phyloP scores from a whole-genome alignment of 2,888 invertebrate species.

The Gastracanthus pulcherrimus region DNA sequence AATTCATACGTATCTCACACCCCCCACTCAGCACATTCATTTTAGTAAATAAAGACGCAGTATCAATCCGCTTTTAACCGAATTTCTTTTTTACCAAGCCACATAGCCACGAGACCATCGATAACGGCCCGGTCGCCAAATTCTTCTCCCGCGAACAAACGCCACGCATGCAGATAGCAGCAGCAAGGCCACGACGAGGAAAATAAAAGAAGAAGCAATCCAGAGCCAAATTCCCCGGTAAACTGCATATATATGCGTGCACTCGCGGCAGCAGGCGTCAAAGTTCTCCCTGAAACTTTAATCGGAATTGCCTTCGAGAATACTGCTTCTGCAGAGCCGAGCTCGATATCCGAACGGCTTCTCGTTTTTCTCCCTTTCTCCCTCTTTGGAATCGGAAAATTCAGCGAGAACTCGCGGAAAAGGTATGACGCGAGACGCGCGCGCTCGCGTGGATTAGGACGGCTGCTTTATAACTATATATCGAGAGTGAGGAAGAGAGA shows the following conservation, averaged over 20 bases:
- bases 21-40: too few relatives aligned
- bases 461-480: background rate
- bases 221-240: background rate
- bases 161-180: too few relatives aligned
- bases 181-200: too few relatives aligned
- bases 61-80: too few relatives aligned
- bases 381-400: conserved; percentile 5
- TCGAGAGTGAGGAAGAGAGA: too few relatives aligned
- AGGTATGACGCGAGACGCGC: background rate
- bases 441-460: background rate
- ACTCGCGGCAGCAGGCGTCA: background rate
- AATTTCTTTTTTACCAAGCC: too few relatives aligned
- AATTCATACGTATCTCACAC: too few relatives aligned
- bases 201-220: background rate
- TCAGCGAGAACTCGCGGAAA: background rate
- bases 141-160: too few relatives aligned
- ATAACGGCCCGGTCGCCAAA: too few relatives aligned
- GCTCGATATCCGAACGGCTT: background rate
- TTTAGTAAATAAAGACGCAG: too few relatives aligned
- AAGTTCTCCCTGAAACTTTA: conserved; percentile 21
- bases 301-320: background rate
- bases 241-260: background rate
- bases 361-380: background rate
- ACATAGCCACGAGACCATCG: too few relatives aligned
- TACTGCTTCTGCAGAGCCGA: background rate